phyloP scores from a whole-genome alignment of 2,888 invertebrate genomes.

The Cerastoderma edule region DNA sequence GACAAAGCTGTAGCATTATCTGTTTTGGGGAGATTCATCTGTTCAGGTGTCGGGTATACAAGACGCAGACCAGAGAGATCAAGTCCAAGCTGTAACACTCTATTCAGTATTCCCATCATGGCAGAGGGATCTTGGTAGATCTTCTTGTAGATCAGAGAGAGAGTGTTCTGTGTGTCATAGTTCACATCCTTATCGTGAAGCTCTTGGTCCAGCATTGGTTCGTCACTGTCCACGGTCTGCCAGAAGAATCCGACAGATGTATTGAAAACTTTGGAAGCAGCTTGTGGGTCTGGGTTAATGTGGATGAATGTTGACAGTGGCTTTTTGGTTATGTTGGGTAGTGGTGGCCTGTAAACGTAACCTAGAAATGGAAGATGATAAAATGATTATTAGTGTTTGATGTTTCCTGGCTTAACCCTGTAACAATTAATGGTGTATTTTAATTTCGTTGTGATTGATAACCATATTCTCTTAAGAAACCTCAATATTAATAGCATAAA shows the following conservation, averaged over 20 bases:
- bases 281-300: conserved; percentile 73
- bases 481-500: too few species aligned
- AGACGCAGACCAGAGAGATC: conserved; percentile 79
- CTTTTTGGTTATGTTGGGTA: conserved; percentile 78
- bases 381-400: too few species aligned
- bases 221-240: conserved; percentile 80
- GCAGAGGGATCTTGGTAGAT: conserved; percentile 75
- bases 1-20: conserved; percentile 51
- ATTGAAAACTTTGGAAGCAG: conserved; percentile 75
- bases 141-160: conserved; percentile 79
- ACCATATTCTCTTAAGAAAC: too few species aligned
- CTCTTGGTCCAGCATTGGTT: conserved; percentile 63
- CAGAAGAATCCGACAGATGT: conserved; percentile 79
- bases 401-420: too few species aligned
- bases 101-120: conserved; percentile 78
- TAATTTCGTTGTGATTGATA: too few species aligned
- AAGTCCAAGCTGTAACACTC: conserved; percentile 78
- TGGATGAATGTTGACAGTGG: conserved; percentile 81
- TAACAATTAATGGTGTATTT: too few species aligned
- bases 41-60: conserved; percentile 74
- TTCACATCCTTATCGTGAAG: conserved; percentile 64
- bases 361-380: conserved; percentile 26
- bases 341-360: conserved; percentile 73
- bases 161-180: conserved; percentile 77
- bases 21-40: conserved; percentile 64